Conservation (phyloP, 2,888 invertebrate species). For the Drosophila kanekoi region DNA sequence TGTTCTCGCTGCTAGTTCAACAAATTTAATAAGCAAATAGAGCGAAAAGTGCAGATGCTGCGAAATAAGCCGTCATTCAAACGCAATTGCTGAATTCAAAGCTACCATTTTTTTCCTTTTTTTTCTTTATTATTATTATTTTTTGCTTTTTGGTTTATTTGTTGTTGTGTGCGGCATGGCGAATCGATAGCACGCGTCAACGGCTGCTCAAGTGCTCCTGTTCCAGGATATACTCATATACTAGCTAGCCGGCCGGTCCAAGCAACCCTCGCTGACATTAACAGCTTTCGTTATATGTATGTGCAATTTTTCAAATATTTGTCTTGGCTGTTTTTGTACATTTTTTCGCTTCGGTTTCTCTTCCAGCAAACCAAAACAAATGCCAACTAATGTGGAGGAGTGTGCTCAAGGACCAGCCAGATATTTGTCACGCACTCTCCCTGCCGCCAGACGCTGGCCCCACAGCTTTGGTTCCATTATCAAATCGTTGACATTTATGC, state of each 20-base stretch:
- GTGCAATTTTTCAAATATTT: constrained; percentile 76
- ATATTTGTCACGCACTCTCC: constrained; percentile 63
- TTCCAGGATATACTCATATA: background rate
- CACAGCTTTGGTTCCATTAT: constrained; percentile 62
- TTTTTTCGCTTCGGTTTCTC: constrained; percentile 18
- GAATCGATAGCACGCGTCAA: constrained; percentile 64
- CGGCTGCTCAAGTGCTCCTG: constrained; percentile 51
- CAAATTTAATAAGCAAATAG: constrained; percentile 81
- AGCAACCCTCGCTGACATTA: constrained; percentile 53
- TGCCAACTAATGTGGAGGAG: constrained; percentile 62
- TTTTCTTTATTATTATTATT: background rate
- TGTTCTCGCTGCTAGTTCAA: constrained; percentile 61
- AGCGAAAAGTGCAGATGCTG: constrained; percentile 50
- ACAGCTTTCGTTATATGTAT: constrained; percentile 64
- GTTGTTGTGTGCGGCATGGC: constrained; percentile 44
- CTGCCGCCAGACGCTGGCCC: constrained; percentile 5
- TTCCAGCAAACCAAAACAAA: constrained; percentile 63
- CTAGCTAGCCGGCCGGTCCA: constrained; percentile 7
- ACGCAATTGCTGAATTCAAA: constrained; percentile 48
- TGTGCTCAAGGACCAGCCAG: constrained; percentile 60
- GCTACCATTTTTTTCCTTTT: constrained; percentile 15
- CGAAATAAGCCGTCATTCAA: constrained; percentile 52
- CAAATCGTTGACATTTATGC: constrained; percentile 80
- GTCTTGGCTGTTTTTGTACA: constrained; percentile 41
- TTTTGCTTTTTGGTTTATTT: constrained; percentile 20